A percentile compares a stretch with the other conserved stretches of the same genome.
Evolutionary conservation across 1,140 invertebrate species (phyloP).

Genomic region (Drosophila triauraria): DNA sequence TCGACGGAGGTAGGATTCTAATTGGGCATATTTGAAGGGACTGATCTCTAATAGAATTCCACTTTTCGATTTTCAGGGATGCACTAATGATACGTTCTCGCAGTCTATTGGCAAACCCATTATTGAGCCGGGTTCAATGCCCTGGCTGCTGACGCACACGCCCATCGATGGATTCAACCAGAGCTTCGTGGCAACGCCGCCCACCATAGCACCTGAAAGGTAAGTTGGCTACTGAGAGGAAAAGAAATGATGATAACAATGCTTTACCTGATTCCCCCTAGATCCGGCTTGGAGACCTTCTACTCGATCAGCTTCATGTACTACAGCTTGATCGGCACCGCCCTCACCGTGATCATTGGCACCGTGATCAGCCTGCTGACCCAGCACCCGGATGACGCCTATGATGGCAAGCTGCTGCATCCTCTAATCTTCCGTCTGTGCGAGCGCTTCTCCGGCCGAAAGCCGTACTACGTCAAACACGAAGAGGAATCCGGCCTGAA

Average conservation of each 20-base stretch:
- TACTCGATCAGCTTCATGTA: constrained; percentile 92
- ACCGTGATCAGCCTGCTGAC: constrained; percentile 89
- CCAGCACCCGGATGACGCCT: constrained; percentile 87
- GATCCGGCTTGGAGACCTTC: constrained; percentile 87
- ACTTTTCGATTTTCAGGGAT: constrained; percentile 81
- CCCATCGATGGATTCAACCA: constrained; percentile 61
- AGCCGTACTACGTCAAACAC: constrained; percentile 81
- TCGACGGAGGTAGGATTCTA: constrained; percentile 85
- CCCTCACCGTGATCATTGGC: constrained; percentile 88
- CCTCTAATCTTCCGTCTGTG: constrained; percentile 86
- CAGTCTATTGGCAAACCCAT: constrained; percentile 75
- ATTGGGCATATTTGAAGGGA: too few species aligned
- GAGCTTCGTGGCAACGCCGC: constrained; percentile 44
- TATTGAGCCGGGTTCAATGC: constrained; percentile 43
- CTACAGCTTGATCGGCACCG: constrained; percentile 89
- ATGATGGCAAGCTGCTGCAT: constrained; percentile 89
- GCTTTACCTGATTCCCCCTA: constrained; percentile 78
- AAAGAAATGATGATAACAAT: not conserved
- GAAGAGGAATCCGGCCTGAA: constrained; percentile 71
- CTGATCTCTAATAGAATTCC: not conserved
- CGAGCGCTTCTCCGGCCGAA: constrained; percentile 66
- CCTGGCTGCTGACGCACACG: constrained; percentile 68
- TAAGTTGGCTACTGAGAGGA: too few species aligned
- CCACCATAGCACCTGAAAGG: constrained; percentile 54
- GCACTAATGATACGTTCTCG: constrained; percentile 89